phyloP scores from a whole-genome alignment of 2,888 invertebrate species.

The Xestia c-nigrum region DNA sequence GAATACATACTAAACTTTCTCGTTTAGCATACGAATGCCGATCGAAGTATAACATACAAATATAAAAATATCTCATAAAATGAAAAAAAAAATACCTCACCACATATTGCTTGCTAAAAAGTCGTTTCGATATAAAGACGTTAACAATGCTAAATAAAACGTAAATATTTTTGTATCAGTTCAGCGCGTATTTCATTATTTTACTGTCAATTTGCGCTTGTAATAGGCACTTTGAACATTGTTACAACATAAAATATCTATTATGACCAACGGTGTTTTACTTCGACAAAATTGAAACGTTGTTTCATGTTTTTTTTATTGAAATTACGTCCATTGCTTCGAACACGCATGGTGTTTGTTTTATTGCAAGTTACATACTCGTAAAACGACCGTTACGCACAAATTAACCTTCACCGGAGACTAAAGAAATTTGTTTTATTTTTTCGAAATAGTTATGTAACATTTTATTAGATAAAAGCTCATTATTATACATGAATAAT shows the following conservation, averaged over 20 bases:
- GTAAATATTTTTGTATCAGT: conserved; percentile 29
- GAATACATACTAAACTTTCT: too few species aligned
- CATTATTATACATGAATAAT: neutral
- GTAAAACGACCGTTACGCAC: conserved; percentile 29
- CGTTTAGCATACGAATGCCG: neutral
- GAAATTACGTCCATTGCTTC: conserved; percentile 20
- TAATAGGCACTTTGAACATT: conserved; percentile 45
- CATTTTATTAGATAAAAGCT: neutral
- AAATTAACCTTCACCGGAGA: conserved; percentile 17
- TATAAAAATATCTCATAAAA: neutral
- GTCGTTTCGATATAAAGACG: conserved; percentile 11
- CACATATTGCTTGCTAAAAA: conserved; percentile 8
- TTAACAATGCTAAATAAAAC: conserved; percentile 37
- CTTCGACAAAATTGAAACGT: conserved; percentile 34
- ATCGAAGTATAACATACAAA: neutral
- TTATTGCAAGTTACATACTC: conserved; percentile 31
- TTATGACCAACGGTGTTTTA: conserved; percentile 40
- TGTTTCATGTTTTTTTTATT: conserved; percentile 45
- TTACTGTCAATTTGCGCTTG: conserved; percentile 50
- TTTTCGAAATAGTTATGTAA: neutral
- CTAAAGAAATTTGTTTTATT: neutral
- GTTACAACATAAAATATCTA: conserved; percentile 47
- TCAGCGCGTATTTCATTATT: conserved; percentile 37
- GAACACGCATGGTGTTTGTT: conserved; percentile 36
- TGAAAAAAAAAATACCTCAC: neutral